These are phyloP conservation scores for Halisarca cf. caerulea DNA, from an alignment of 37 sponge, comb jelly and placozoan species.

Conservation along the genomic window DNA sequence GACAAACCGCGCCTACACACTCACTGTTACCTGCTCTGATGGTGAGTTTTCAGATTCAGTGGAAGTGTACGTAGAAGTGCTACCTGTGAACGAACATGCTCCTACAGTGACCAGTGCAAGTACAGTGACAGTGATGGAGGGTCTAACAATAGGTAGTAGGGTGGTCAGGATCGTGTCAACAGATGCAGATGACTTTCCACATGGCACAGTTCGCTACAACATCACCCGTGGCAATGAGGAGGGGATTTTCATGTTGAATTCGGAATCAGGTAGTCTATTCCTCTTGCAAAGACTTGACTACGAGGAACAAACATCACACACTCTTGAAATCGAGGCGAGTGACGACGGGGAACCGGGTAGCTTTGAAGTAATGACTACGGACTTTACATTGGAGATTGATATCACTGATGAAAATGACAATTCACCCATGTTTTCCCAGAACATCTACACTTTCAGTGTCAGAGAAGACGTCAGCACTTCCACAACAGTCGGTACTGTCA, in stretches of 20 bases:
- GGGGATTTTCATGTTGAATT: conserved; percentile 42
- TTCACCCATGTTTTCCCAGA: conserved; percentile 39
- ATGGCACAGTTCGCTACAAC: conserved; percentile 51
- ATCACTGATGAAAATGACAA: conserved; percentile 76
- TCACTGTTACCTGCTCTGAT: conserved; percentile 65
- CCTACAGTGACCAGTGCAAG: conserved; percentile 40
- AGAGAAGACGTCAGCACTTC: not conserved
- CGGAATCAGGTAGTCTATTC: conserved; percentile 44
- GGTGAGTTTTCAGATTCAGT: conserved; percentile 32
- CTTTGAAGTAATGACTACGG: conserved; percentile 19
- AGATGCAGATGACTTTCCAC: conserved; percentile 53
- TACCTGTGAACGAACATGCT: conserved; percentile 57
- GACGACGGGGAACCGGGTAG: conserved; percentile 52
- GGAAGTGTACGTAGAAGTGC: conserved; percentile 45
- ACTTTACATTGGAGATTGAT: conserved; percentile 26
- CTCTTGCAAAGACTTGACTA: conserved; percentile 60
- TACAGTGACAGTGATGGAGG: conserved; percentile 26
- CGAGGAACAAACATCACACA: conserved; percentile 35
- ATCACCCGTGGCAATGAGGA: conserved; percentile 52
- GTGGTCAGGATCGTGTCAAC: conserved; percentile 37
- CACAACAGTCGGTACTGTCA: not conserved
- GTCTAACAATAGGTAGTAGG: conserved; percentile 26
- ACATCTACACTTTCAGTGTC: not conserved
- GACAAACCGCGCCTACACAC: not conserved
- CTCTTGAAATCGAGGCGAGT: conserved; percentile 50